These are phyloP conservation scores for Parapristionchus giblindavisi DNA, from an alignment of 2,888 invertebrate species.

Conservation along the genomic window DNA sequence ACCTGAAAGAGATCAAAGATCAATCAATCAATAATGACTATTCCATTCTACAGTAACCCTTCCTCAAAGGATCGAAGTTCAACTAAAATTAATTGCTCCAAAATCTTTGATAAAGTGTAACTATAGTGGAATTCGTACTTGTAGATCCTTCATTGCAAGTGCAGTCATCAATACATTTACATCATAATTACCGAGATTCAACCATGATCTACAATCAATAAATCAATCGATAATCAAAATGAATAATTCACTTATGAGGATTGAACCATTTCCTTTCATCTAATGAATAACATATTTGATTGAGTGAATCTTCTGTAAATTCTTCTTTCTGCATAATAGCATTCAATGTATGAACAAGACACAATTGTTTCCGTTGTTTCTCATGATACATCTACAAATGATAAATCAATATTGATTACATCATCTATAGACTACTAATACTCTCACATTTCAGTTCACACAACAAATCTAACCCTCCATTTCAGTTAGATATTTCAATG, in stretches of 20 bases:
- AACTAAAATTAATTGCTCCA: background rate
- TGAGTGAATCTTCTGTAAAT: conserved; percentile 50
- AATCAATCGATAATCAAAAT: background rate
- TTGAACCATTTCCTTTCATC: conserved; percentile 64
- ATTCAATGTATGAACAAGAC: conserved; percentile 65
- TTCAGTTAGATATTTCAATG: too few species aligned
- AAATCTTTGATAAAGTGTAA: background rate
- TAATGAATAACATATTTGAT: conserved; percentile 60
- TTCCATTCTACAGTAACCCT: background rate
- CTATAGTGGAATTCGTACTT: conserved; percentile 12
- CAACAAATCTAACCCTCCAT: too few species aligned
- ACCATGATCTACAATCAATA: conserved; percentile 65
- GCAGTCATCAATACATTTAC: conserved; percentile 97
- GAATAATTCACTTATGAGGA: conserved; percentile 53
- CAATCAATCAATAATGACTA: background rate
- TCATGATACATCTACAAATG: conserved; percentile 59
- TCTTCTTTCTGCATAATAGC: conserved; percentile 59
- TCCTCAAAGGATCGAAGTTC: background rate
- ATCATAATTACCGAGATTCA: conserved; percentile 97
- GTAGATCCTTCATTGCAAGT: conserved; percentile 73
- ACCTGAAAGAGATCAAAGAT: conserved; percentile 5
- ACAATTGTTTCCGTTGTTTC: conserved; percentile 61
- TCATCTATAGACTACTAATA: too few species aligned
- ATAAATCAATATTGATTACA: too few species aligned
- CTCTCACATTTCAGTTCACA: too few species aligned